Evolutionary conservation across 2,888 invertebrate genomes (phyloP), one percentile per base, ranked within the genome.

Genomic region (Melolontha melolontha): DNA sequence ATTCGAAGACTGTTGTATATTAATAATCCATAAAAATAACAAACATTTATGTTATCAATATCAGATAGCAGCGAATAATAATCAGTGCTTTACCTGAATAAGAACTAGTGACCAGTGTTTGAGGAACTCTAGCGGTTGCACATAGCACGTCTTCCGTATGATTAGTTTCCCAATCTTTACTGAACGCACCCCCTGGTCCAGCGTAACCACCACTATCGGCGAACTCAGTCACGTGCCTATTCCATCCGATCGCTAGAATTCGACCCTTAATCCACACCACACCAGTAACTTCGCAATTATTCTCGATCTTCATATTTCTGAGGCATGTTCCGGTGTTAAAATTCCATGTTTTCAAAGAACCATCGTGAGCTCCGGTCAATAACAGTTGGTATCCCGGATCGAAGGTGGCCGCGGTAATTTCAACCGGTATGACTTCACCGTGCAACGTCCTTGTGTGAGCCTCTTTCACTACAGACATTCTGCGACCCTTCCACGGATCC

Each of bases 321-420:
- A 93, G 79, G 75, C 93, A 92, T 6, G 88, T 86, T 0, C 93
- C 93, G 22, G 91, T 91, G 78, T 92, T 93, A 78, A 94, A 94
- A 81, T 94, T 92, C 95, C 95, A 95, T 39, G 94, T 86, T 85
- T 91, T 92, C 6, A 95, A 84, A 0, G 90, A 87, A 10, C 95
- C 95, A 80, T 93, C 90, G 59, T 90, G 87, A 0, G 92, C 94
- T 1, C 93, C 94, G 0, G 94, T 94, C 66, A 93, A 81, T 29
- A 95, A 84, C 67, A 92, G 86, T 78, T 92, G 91, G 73, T 87
- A 84, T 17, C 90, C 88, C 0, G 91, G 89, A 83, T 94, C 92
- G 80, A 93, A 94, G 75, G 89, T 88, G 27, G 91, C 91, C 2
- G 92, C 89, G 0, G 93, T 93, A 72, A 94, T 92, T 84, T 92